Evolutionary conservation across 2,888 invertebrate genomes (phyloP).

Genomic region (Steinernema carpocapsae): DNA sequence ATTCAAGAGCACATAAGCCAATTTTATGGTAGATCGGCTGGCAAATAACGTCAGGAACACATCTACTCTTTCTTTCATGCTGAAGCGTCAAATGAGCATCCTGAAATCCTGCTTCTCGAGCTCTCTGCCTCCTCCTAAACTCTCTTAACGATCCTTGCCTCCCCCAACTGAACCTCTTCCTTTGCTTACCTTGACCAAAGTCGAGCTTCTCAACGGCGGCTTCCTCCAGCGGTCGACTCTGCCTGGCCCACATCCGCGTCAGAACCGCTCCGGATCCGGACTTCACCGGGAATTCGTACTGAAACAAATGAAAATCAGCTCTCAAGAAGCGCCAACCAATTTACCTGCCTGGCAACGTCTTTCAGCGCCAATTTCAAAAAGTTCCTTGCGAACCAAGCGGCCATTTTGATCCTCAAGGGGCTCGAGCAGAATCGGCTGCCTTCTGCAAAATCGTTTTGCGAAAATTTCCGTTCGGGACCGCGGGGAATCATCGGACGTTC

Average conservation of each 20-base stretch:
- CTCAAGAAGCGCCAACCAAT: neutral
- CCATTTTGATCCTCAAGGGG: neutral
- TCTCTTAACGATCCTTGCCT: too few species aligned
- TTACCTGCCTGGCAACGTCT: constrained; percentile 31
- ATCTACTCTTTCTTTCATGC: too few species aligned
- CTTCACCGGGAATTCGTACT: constrained; percentile 49
- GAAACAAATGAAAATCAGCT: constrained; percentile 19
- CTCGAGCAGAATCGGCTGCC: too few species aligned
- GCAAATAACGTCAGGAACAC: too few species aligned
- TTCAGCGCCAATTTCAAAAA: constrained; percentile 19
- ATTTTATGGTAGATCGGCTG: too few species aligned
- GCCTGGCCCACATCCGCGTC: constrained; percentile 42
- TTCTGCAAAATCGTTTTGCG: too few species aligned
- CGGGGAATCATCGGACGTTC: neutral
- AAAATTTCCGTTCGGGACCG: neutral
- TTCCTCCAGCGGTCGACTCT: constrained; percentile 46
- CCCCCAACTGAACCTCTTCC: too few species aligned
- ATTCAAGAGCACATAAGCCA: too few species aligned
- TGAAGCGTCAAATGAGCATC: too few species aligned
- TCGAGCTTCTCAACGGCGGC: constrained; percentile 47
- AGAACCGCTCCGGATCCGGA: constrained; percentile 50
- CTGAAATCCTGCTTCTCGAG: too few species aligned
- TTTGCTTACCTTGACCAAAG: neutral
- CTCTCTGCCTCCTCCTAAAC: too few species aligned
- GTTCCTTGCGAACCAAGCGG: neutral